Evolutionary conservation across 2,888 invertebrate genomes (phyloP).

Genomic region (Aplocera efformata): DNA sequence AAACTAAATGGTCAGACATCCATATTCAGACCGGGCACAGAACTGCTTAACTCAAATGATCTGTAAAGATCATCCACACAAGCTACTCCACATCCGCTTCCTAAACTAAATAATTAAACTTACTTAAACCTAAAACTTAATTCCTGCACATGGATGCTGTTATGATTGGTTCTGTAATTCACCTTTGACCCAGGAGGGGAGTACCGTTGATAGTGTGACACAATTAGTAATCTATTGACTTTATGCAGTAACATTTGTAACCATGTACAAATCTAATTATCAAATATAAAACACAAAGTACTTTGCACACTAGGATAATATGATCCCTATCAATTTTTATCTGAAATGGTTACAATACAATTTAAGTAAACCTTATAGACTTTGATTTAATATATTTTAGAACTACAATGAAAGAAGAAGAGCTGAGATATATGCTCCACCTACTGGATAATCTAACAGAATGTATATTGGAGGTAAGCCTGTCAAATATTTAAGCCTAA

Average conservation of each 20-base stretch:
- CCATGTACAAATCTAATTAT: constrained; percentile 12
- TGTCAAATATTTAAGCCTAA: neutral
- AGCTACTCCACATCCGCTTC: no score
- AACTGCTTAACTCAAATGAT: no score
- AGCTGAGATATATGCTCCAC: constrained; percentile 63
- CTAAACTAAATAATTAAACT: no score
- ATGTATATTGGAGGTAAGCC: constrained; percentile 61
- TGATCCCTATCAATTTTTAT: no score
- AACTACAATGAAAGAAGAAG: constrained; percentile 61
- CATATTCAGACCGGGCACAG: no score
- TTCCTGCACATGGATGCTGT: no score
- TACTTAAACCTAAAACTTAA: no score
- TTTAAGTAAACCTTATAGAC: no score
- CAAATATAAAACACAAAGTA: constrained; percentile 7
- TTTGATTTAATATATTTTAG: constrained; percentile 21
- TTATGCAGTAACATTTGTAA: constrained; percentile 28
- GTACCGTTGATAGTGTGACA: constrained; percentile 42
- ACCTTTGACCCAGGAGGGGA: constrained; percentile 41
- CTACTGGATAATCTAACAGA: constrained; percentile 60
- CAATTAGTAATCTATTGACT: constrained; percentile 43
- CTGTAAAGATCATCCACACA: no score
- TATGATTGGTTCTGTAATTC: constrained; percentile 12
- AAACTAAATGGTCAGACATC: no score
- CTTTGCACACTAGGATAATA: constrained; percentile 1
- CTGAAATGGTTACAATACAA: no score